A percentile compares a stretch with the other conserved stretches of the same genome.
These are phyloP conservation scores for Phrynocephalus forsythii DNA, from an alignment of 2,797 vertebrate species.

Conservation along the genomic window DNA sequence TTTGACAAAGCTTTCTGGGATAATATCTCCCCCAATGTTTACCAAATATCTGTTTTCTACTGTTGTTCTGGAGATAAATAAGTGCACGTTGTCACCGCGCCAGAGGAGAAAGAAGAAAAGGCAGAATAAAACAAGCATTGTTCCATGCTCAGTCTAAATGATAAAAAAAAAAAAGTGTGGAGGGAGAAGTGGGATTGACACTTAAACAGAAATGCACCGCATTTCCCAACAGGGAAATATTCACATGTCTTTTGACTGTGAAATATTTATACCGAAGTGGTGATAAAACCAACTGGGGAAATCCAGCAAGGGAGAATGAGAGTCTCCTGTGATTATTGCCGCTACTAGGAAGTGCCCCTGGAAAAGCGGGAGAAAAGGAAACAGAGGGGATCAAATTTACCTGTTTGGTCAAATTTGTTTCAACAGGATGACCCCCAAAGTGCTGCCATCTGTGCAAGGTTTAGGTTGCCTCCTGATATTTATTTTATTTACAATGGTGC, in stretches of 20 bases:
- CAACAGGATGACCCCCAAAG: background rate
- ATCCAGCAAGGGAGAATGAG: background rate
- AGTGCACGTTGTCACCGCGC: constrained; percentile 22
- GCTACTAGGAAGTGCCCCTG: background rate
- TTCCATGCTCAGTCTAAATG: constrained; percentile 25
- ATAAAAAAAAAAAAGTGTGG: constrained; percentile 10
- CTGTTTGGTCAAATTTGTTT: background rate
- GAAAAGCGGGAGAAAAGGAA: background rate
- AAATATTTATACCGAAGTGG: background rate
- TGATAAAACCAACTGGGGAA: background rate
- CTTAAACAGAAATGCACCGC: background rate
- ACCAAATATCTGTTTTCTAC: constrained; percentile 37
- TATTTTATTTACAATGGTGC: no score
- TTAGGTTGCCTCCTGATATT: background rate
- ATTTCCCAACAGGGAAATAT: constrained; percentile 27
- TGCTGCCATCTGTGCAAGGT: background rate
- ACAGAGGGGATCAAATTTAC: background rate
- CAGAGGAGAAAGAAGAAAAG: constrained; percentile 23
- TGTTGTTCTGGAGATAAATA: constrained; percentile 23
- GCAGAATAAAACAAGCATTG: background rate
- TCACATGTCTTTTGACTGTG: constrained; percentile 35
- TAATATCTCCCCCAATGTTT: constrained; percentile 27
- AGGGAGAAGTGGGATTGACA: background rate
- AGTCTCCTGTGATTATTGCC: constrained; percentile 19
- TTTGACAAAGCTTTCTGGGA: constrained; percentile 35